Evolutionary conservation across 2,113 vertebrate species (phyloP).

Genomic region (Hyla sarda): DNA sequence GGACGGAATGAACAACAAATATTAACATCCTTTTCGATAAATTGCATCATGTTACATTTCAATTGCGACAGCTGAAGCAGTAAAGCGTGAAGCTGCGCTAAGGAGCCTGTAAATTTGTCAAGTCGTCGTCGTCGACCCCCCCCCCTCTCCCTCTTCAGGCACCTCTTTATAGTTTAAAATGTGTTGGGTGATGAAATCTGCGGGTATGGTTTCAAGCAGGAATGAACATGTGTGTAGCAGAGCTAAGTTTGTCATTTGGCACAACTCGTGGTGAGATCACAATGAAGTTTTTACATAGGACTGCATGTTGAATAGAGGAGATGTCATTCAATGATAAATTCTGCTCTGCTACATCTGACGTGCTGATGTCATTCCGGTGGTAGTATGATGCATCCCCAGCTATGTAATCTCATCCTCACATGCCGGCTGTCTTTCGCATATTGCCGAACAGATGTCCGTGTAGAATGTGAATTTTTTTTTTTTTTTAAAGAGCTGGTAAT

Average conservation of each 20-base stretch:
- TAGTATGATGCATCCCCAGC: neutral
- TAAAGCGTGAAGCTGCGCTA: slow-evolving; percentile 35
- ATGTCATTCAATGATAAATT: no score
- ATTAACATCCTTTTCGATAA: slow-evolving; percentile 19
- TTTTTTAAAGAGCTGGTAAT: neutral
- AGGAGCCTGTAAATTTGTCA: neutral
- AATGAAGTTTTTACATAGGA: neutral
- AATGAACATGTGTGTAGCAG: neutral
- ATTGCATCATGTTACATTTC: slow-evolving; percentile 65
- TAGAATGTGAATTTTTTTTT: neutral
- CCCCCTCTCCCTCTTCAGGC: neutral
- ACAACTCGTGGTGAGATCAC: no score
- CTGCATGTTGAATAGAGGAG: neutral
- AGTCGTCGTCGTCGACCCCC: neutral
- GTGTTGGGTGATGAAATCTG: slow-evolving; percentile 10
- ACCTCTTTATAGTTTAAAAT: no score
- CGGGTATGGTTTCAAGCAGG: neutral
- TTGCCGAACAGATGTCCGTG: slow-evolving; percentile 1
- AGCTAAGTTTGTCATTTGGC: neutral
- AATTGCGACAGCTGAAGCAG: slow-evolving; percentile 61
- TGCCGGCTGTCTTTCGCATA: no score
- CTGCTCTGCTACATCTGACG: neutral
- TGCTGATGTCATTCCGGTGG: neutral
- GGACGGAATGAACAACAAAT: no score
- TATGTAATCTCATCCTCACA: neutral